phyloP scores from a whole-genome alignment of 2,888 invertebrate species.

The Ophioninae sp. region DNA sequence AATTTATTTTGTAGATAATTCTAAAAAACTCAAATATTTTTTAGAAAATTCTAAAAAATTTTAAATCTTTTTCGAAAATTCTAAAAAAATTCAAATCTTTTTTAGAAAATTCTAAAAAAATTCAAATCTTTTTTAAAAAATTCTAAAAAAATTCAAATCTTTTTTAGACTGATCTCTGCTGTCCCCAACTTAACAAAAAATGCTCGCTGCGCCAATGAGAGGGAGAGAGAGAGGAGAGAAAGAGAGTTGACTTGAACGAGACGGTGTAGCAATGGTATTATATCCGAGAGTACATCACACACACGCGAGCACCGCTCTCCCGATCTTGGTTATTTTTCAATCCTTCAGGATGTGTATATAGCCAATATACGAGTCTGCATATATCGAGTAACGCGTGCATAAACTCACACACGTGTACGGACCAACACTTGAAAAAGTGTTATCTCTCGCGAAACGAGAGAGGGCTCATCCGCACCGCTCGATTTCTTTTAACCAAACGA shows the following conservation, averaged over 20 bases:
- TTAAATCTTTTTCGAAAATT: too few species aligned
- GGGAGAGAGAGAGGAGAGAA: slow-evolving; percentile 33
- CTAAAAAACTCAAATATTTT: too few species aligned
- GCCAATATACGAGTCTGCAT: slow-evolving; percentile 9
- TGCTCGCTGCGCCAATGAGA: too few species aligned
- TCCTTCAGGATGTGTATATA: slow-evolving; percentile 58
- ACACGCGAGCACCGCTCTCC: slow-evolving; percentile 3
- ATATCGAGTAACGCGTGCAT: not conserved
- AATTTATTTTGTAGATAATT: too few species aligned
- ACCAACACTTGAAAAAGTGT: slow-evolving; percentile 65
- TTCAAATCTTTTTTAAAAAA: too few species aligned
- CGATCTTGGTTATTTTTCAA: slow-evolving; percentile 69
- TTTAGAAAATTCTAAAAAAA: too few species aligned
- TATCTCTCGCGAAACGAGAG: slow-evolving; percentile 64
- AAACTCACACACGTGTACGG: not conserved
- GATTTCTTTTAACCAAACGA: slow-evolving; percentile 44
- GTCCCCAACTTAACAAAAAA: too few species aligned
- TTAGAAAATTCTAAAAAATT: too few species aligned
- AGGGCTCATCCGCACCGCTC: slow-evolving; percentile 37
- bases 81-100: too few species aligned
- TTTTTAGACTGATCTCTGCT: too few species aligned
- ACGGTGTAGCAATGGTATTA: slow-evolving; percentile 54
- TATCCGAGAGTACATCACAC: slow-evolving; percentile 36
- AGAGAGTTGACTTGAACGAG: slow-evolving; percentile 48
- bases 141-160: too few species aligned